A percentile compares a stretch with the other conserved stretches of the same genome.
Evolutionary conservation across 2,797 vertebrate genomes (phyloP).

Genomic region (Anniella stebbinsi): DNA sequence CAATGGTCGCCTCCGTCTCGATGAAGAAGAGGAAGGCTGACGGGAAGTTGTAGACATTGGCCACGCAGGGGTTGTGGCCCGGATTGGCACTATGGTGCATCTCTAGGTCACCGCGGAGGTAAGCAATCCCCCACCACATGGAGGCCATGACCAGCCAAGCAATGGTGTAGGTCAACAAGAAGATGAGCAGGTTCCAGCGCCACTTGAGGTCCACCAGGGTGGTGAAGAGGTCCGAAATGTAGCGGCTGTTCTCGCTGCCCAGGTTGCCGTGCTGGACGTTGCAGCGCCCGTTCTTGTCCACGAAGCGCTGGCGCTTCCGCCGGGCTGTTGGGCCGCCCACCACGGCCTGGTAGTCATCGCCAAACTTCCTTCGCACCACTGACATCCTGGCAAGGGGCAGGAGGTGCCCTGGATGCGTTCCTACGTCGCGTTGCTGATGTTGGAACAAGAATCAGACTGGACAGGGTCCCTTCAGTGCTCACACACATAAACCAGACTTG

Average conservation of each 20-base stretch:
- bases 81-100: conserved; percentile 79
- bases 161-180: conserved; percentile 91
- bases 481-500: not conserved
- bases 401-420: not conserved
- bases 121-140: conserved; percentile 95
- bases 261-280: conserved; percentile 94
- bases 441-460: not conserved
- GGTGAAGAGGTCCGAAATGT: conserved; percentile 92
- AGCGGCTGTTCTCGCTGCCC: conserved; percentile 90
- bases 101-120: conserved; percentile 88
- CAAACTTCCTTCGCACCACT: conserved; percentile 87
- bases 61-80: conserved; percentile 88
- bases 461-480: no score
- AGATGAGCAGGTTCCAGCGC: conserved; percentile 95
- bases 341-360: conserved; percentile 88
- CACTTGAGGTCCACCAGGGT: conserved; percentile 94
- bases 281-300: conserved; percentile 94
- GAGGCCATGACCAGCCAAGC: conserved; percentile 95
- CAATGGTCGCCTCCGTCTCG: conserved; percentile 92
- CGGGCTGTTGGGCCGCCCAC: conserved; percentile 80
- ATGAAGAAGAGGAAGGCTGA: conserved; percentile 94
- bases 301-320: conserved; percentile 89
- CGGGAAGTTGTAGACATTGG: conserved; percentile 94
- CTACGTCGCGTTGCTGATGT: fast-evolving
- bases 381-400: conserved; percentile 76